Conservation (phyloP, 2,113 vertebrate genomes). For the Perca fluviatilis region DNA sequence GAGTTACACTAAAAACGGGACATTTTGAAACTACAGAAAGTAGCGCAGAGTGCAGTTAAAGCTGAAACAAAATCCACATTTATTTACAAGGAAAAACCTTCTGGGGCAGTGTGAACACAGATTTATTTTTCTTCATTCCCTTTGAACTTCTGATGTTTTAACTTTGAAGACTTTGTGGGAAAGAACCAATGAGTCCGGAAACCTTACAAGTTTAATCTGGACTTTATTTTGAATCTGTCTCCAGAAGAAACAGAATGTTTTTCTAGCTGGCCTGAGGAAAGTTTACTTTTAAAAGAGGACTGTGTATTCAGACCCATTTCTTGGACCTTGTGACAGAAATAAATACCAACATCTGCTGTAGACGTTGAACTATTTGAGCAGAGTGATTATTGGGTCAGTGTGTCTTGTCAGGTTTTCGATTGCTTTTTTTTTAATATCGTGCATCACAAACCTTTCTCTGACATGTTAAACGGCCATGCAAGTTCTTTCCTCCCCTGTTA, state of each 20-base stretch:
- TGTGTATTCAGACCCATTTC: constrained; percentile 55
- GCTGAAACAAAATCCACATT: not conserved
- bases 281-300: constrained; percentile 37
- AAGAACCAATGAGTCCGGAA: not conserved
- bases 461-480: not conserved
- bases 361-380: constrained; percentile 24
- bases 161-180: not conserved
- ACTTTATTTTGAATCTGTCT: not conserved
- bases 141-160: not conserved
- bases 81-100: not conserved
- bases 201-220: constrained; percentile 9
- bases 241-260: constrained; percentile 12
- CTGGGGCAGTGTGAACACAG: not conserved
- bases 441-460: not conserved
- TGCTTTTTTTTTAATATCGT: constrained; percentile 28
- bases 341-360: constrained; percentile 51
- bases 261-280: not conserved
- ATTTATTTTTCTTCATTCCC: not conserved
- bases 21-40: not conserved
- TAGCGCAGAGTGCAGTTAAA: not conserved
- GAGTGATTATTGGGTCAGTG: constrained; percentile 52
- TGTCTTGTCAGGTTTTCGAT: constrained; percentile 29
- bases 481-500: not conserved
- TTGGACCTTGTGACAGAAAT: constrained; percentile 59
- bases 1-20: constrained; percentile 1